phyloP scores from a whole-genome alignment of 2,797 vertebrate species.

The Coranthus polyacanthus region DNA sequence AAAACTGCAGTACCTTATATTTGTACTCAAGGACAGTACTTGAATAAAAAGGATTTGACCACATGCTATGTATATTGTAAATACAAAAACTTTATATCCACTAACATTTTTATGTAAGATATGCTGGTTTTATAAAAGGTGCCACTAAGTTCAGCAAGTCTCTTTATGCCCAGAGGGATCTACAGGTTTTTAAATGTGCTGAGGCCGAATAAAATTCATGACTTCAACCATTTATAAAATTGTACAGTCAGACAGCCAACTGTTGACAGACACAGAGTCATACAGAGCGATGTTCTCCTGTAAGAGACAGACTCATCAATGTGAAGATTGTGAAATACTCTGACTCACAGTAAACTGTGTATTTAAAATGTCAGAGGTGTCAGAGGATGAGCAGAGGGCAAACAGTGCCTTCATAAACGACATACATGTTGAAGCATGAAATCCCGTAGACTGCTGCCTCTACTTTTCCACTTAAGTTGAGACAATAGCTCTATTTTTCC shows the following conservation, averaged over 20 bases:
- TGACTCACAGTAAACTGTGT: constrained; percentile 53
- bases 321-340: constrained; percentile 58
- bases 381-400: constrained; percentile 42
- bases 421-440: constrained; percentile 69
- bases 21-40: too few relatives aligned
- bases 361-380: constrained; percentile 59
- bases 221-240: constrained; percentile 49
- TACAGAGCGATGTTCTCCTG: constrained; percentile 23
- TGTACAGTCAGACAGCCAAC: constrained; percentile 48
- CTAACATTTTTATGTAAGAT: not conserved
- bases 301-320: constrained; percentile 36
- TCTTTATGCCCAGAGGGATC: constrained; percentile 40
- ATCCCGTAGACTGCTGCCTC: constrained; percentile 32
- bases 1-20: too few relatives aligned
- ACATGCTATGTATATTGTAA: too few relatives aligned
- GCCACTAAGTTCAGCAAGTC: constrained; percentile 46
- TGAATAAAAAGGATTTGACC: too few relatives aligned
- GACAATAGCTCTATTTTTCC: constrained; percentile 50
- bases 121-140: constrained; percentile 5
- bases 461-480: constrained; percentile 51
- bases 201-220: constrained; percentile 47
- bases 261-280: constrained; percentile 61
- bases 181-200: constrained; percentile 27
- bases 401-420: constrained; percentile 39
- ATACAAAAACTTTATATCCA: too few relatives aligned